Evolutionary conservation across 2,797 vertebrate genomes (phyloP), one percentile per base, ranked within the genome.

Genomic region (Fistularia commersonii): DNA sequence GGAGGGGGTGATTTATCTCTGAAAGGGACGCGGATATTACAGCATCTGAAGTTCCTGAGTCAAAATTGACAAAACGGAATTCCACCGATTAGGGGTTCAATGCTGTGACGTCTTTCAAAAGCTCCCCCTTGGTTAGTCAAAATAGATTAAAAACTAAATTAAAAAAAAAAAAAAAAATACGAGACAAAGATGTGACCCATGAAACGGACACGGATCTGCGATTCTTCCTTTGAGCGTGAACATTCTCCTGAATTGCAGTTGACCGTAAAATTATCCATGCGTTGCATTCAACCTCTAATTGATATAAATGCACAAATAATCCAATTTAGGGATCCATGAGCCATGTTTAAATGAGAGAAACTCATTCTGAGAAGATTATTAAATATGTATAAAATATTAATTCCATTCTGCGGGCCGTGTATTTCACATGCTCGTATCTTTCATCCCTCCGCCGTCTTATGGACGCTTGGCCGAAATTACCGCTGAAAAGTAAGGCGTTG

Each of bases 1-100:
- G 61, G 58, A 23, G 43, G 48, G 37, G 36, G 68, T 76, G 61
- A 78, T 70, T 83, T 23, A 80, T 79, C 80, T 52, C 72, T 72
- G 58, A 76, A 67, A 15, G 45, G 53, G 57, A 48, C 45, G 56
- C 38, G 76, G 66, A 71, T 77, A 79, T 77, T 70, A 64, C 48
- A 75, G 46, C 45, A 55, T 77, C 58, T 54, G 8, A 69, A 63
- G 55, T 57, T 61, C 39, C 15, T 72, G 61, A 72, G 80, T 79
- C 79, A 69, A 76, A 69, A 66, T 69, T 32, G 41, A 82, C 61
- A 31, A 61, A 73, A 66, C 38, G 35, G 51, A 70, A 65, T 71
- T 23, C 23, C 23, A 23, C 2, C 23, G 23, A 23, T 23, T 23
- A 23, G 2, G 23, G 2, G 23, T 23, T 23, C 23, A 23, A 23